Conservation (phyloP, 1,140 invertebrate genomes). For the Bombus vancouverensis region DNA sequence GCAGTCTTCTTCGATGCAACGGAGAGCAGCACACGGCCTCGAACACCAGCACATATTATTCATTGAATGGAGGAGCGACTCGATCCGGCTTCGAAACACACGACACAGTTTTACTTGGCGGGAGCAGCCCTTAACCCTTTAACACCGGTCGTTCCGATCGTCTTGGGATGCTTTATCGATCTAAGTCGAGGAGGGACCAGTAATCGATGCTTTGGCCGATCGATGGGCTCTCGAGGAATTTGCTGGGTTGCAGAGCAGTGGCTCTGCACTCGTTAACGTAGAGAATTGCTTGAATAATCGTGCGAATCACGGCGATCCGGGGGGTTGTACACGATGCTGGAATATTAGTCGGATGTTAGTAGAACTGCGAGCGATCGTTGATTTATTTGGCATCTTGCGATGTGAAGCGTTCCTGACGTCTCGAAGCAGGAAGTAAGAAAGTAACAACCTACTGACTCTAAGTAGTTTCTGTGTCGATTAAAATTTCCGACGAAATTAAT, state of each 20-base stretch:
- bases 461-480: too few species aligned
- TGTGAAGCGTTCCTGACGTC: too few species aligned
- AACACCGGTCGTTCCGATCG: conserved; percentile 39
- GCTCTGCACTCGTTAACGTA: background rate
- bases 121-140: conserved; percentile 50
- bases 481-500: too few species aligned
- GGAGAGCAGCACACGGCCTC: background rate
- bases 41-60: conserved; percentile 41
- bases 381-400: too few species aligned
- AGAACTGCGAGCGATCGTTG: too few species aligned
- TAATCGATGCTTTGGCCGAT: conserved; percentile 14
- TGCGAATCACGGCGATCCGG: background rate
- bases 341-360: too few species aligned
- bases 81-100: conserved; percentile 48
- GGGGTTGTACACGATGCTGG: too few species aligned
- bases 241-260: background rate
- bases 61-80: conserved; percentile 40
- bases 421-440: too few species aligned
- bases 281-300: background rate
- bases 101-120: conserved; percentile 52
- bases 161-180: conserved; percentile 23
- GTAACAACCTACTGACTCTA: too few species aligned
- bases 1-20: background rate
- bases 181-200: background rate
- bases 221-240: background rate